Evolutionary conservation across 2,888 invertebrate genomes (phyloP).

Genomic region (Mesoligia furuncula): DNA sequence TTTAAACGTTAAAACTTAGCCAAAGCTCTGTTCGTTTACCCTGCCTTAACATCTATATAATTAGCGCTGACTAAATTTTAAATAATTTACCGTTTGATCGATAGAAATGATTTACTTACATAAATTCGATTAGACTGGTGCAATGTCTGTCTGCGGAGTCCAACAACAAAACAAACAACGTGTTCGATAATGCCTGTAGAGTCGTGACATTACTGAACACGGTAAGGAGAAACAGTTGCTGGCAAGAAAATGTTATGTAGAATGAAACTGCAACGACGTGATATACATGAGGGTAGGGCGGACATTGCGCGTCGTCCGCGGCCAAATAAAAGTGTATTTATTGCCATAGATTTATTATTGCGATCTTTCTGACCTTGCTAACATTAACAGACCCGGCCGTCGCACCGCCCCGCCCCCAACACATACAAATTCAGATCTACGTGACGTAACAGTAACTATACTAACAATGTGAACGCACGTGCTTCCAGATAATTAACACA

Average conservation of each 20-base stretch:
- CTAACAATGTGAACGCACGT: conserved; percentile 55
- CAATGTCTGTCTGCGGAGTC: conserved; percentile 45
- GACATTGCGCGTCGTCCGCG: conserved; percentile 37
- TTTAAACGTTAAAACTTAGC: conserved; percentile 35
- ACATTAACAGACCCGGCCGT: conserved; percentile 50
- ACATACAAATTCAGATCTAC: conserved; percentile 80
- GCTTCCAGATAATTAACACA: conserved; percentile 43
- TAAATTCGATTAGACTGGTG: conserved; percentile 38
- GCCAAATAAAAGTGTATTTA: conserved; percentile 61
- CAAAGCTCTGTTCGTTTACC: conserved; percentile 55
- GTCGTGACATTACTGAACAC: conserved; percentile 18
- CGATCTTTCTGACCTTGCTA: conserved; percentile 50
- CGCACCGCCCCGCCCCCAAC: conserved; percentile 43
- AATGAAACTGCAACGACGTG: conserved; percentile 35
- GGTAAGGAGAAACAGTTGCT: conserved; percentile 4
- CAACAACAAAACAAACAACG: conserved; percentile 7
- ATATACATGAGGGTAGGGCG: conserved; percentile 37
- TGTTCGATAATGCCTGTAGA: conserved; percentile 2
- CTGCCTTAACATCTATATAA: conserved; percentile 50
- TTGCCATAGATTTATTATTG: conserved; percentile 66
- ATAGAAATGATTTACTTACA: conserved; percentile 49
- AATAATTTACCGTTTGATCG: conserved; percentile 57
- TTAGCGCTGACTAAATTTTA: conserved; percentile 41
- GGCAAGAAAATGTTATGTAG: conserved; percentile 40
- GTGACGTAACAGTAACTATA: conserved; percentile 64